phyloP scores from a whole-genome alignment of 2,888 invertebrate genomes.

The Pristionchus entomophagus region DNA sequence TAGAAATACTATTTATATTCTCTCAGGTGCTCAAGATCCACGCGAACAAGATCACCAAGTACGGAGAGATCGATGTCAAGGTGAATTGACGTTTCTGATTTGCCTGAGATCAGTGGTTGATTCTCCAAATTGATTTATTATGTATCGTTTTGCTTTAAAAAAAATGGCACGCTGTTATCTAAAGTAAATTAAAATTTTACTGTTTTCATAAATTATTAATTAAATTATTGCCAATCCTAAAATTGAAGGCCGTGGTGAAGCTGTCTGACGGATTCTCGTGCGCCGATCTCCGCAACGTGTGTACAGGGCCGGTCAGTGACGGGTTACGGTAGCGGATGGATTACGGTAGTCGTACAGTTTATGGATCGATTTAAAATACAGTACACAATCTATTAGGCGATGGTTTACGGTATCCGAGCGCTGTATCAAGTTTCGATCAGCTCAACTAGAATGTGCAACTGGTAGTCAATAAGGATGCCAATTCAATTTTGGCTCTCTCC shows the following conservation, averaged over 20 bases:
- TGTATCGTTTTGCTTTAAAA: too few species aligned
- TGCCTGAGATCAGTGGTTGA: too few species aligned
- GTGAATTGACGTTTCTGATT: neutral
- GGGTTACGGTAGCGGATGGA: conserved; percentile 5
- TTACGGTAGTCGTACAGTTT: neutral
- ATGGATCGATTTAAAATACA: too few species aligned
- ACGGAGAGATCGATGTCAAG: conserved; percentile 98
- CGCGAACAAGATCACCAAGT: conserved; percentile 94
- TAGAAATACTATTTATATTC: too few species aligned
- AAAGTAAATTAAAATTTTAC: neutral
- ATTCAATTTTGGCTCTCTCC: too few species aligned
- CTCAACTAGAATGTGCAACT: too few species aligned
- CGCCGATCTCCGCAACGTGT: conserved; percentile 97
- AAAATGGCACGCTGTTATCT: too few species aligned
- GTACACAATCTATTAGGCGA: too few species aligned
- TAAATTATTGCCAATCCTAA: neutral
- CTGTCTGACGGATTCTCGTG: conserved; percentile 98
- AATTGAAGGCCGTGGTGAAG: conserved; percentile 88
- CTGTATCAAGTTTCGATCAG: too few species aligned
- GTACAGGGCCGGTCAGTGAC: conserved; percentile 90
- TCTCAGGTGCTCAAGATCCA: conserved; percentile 97
- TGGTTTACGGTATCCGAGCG: too few species aligned
- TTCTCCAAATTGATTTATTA: too few species aligned
- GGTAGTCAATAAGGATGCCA: too few species aligned
- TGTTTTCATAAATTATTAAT: neutral